Conservation (phyloP, 2,113 vertebrate genomes). For the Bubo scandiacus region DNA sequence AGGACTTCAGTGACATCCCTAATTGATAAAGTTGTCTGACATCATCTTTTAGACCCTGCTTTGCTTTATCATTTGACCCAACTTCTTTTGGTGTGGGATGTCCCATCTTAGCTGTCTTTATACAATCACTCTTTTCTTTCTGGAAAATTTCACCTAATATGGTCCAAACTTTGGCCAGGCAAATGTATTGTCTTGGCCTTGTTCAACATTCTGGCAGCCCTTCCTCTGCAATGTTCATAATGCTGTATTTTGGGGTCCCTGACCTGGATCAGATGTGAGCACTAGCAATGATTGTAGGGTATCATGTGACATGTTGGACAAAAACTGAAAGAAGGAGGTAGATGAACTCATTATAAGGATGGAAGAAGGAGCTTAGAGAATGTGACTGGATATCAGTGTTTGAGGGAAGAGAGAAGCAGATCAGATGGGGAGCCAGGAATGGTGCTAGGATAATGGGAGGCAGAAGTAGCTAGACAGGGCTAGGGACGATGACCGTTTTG, state of each 20-base stretch:
- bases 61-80: not conserved
- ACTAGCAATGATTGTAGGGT: not conserved
- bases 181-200: not conserved
- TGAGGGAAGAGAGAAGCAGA: not conserved
- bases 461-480: not conserved
- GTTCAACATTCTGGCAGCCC: not conserved
- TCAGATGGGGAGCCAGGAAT: not conserved
- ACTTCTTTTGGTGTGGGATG: not conserved
- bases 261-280: not conserved
- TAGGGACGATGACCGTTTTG: not conserved
- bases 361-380: not conserved
- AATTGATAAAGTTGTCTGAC: not conserved
- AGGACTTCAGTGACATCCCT: not conserved
- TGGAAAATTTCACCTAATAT: not conserved
- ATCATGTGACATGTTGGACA: not conserved
- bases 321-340: not conserved
- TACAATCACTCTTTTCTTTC: not conserved
- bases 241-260: not conserved
- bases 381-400: not conserved
- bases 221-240: not conserved
- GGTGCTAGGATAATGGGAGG: not conserved
- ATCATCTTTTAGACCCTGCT: not conserved
- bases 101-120: not conserved
- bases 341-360: not conserved
- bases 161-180: not conserved